A percentile compares a stretch with the other conserved stretches of the same genome.
Conservation (phyloP, 1,140 invertebrate genomes). For the Drosophila kohkoa region DNA sequence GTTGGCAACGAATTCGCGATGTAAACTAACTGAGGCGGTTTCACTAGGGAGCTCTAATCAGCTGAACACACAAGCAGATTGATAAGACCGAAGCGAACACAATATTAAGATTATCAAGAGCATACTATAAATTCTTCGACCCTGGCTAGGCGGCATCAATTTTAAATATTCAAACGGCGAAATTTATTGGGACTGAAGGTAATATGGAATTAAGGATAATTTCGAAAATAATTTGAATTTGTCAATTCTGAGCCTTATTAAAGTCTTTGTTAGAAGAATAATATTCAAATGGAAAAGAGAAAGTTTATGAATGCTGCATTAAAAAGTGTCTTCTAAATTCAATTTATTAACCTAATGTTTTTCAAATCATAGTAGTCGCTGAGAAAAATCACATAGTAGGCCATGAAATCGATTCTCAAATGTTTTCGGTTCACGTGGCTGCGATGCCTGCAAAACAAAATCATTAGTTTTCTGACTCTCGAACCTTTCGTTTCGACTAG, state of each 20-base stretch:
- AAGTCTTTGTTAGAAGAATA: too few species aligned
- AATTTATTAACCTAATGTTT: not conserved
- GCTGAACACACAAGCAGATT: not conserved
- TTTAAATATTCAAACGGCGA: not conserved
- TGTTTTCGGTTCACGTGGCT: not conserved
- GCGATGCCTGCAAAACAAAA: not conserved
- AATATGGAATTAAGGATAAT: too few species aligned
- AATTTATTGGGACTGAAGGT: not conserved
- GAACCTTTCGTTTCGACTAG: conserved; percentile 58
- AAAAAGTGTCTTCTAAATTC: too few species aligned
- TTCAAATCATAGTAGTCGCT: not conserved
- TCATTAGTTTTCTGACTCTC: conserved; percentile 61
- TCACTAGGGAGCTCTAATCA: conserved; percentile 3
- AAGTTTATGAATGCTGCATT: not conserved
- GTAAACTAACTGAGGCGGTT: not conserved
- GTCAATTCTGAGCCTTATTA: too few species aligned
- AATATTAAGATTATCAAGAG: not conserved
- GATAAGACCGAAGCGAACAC: not conserved
- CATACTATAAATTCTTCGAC: not conserved
- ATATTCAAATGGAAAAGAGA: not conserved
- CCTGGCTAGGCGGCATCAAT: conserved; percentile 7
- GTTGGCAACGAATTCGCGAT: conserved; percentile 11
- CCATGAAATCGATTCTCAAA: conserved; percentile 2
- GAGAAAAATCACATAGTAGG: conserved; percentile 9
- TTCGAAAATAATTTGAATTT: too few species aligned